Base-by-base conservation (phyloP, 1,140 invertebrate genomes). In the Zaprionus capensis region DNA sequence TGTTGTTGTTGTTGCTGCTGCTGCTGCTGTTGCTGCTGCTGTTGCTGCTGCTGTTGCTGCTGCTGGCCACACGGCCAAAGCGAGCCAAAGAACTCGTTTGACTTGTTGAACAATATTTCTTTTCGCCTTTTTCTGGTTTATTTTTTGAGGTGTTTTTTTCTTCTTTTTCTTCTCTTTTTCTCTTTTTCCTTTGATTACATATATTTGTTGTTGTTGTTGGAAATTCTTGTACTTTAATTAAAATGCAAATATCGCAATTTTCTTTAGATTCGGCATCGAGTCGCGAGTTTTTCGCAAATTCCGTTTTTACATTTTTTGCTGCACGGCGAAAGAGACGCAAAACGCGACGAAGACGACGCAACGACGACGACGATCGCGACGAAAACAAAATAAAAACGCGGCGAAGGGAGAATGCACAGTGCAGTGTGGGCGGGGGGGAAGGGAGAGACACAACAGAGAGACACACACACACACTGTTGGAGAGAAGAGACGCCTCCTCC, bases 71-170 rank as follows among this genome's bases (percentile, higher is more conserved):
- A 85, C 86, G 87, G 86, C 86, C 82, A 84, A 86, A 90, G 86
- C 86, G 80, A 88, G 84, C 82, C 87, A 86, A 91, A 91, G 86
- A 91, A 91, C 86, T 91, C 86, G 86, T 91, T 90, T 91, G 86
- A 91, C 86, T 91, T 91, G 86, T 91, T 91, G 87, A 91, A 91
- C 80, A 91, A 91, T 90, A 90, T 90, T 90, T 90, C 86, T 90
- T 90, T 80, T 80, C 65, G 77, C 77, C 77, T 80, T 81, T 76
- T 77, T 76, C 65, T 72, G 58, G 67, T 80, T 76, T 71, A 78
- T 71, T 75, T 74, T 75, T 67, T 81, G 63, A 61, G 38, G 71
- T 72, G 55, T 76, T 85, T 59, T 69, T 51, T 76, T 76, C 71
- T 9, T 38, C n/a, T 49, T 38, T 24, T 26, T 26, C 24, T 26